These are phyloP conservation scores for Xiphophorus hellerii DNA, from an alignment of 2,113 vertebrate genomes.

Conservation along the genomic window DNA sequence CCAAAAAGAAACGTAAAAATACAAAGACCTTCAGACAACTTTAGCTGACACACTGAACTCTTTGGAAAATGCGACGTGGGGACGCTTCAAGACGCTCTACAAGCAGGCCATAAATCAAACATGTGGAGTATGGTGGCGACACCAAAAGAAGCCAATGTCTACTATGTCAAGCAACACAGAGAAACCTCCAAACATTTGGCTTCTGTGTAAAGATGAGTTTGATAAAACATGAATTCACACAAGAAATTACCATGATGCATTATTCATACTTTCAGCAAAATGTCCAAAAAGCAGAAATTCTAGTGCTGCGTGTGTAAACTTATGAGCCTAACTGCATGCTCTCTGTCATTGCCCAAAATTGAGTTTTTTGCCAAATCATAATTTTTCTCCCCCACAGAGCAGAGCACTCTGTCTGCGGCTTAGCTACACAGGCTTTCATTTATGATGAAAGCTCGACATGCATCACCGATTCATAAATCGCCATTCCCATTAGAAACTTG, in stretches of 20 bases:
- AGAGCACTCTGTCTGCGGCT: background rate
- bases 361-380: constrained; percentile 44
- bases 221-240: background rate
- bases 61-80: too few species aligned
- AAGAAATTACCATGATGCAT: background rate
- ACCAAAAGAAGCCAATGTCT: background rate
- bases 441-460: constrained; percentile 28
- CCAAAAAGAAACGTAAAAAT: too few species aligned
- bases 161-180: background rate
- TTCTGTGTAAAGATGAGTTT: background rate
- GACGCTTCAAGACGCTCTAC: background rate
- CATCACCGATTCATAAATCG: constrained; percentile 29
- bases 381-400: constrained; percentile 16
- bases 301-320: background rate
- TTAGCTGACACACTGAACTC: too few species aligned
- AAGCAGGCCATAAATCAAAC: background rate
- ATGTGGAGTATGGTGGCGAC: background rate
- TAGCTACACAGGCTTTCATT: constrained; percentile 9
- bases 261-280: background rate
- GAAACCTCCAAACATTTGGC: background rate
- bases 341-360: constrained; percentile 32
- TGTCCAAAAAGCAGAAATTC: background rate
- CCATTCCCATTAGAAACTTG: constrained; percentile 52
- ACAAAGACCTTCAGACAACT: too few species aligned
- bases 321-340: constrained; percentile 24